Conservation (phyloP, 2,888 invertebrate genomes). For the Acronicta psi region DNA sequence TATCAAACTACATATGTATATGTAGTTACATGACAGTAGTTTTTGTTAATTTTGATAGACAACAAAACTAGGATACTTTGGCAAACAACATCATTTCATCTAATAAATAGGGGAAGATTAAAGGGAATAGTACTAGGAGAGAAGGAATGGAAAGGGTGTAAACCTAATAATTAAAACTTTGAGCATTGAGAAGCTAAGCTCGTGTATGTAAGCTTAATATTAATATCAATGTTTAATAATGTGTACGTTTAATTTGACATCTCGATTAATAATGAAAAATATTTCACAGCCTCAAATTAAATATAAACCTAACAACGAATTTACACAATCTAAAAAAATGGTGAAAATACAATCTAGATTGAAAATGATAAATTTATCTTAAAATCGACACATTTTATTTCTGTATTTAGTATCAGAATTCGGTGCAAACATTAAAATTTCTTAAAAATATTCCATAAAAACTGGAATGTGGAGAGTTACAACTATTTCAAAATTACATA, state of each 20-base stretch:
- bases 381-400: slow-evolving; percentile 19
- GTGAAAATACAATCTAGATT: slow-evolving; percentile 18
- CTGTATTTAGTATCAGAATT: slow-evolving; percentile 1
- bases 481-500: not conserved
- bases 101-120: slow-evolving; percentile 47
- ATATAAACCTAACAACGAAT: slow-evolving; percentile 44
- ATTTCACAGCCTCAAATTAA: slow-evolving; percentile 65
- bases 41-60: not conserved
- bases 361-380: slow-evolving; percentile 12
- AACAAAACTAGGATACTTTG: slow-evolving; percentile 11
- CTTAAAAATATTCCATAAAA: not conserved
- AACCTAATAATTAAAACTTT: slow-evolving; percentile 66
- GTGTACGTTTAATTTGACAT: slow-evolving; percentile 61
- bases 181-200: slow-evolving; percentile 84
- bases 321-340: slow-evolving; percentile 14
- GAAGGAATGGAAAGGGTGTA: slow-evolving; percentile 58
- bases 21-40: not conserved
- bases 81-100: slow-evolving; percentile 39
- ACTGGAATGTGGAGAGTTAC: not conserved
- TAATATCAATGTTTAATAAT: slow-evolving; percentile 71
- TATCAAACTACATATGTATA: slow-evolving; percentile 9
- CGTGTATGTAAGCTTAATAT: slow-evolving; percentile 74
- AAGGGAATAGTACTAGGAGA: slow-evolving; percentile 62
- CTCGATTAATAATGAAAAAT: slow-evolving; percentile 54
- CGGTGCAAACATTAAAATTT: slow-evolving; percentile 5